Evolutionary conservation across 2,888 invertebrate species (phyloP).

Genomic region (Dimorphilus gyrociliatus): DNA sequence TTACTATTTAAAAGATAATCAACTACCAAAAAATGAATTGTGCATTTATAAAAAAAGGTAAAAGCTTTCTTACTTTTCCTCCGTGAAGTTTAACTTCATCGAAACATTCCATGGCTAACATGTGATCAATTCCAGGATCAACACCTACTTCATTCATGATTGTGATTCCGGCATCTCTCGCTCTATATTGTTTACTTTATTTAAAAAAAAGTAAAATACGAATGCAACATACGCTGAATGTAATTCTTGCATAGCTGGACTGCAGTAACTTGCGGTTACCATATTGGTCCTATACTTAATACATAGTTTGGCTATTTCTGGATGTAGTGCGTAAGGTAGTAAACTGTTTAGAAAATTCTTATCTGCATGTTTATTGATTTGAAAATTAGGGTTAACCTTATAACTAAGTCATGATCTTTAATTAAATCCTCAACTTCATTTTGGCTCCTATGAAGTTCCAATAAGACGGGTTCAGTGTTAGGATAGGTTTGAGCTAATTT

Average conservation of each 20-base stretch:
- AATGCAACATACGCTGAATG: constrained; percentile 49
- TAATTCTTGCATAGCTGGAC: constrained; percentile 60
- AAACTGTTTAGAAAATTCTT: constrained; percentile 47
- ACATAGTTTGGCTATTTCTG: constrained; percentile 64
- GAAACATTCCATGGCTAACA: constrained; percentile 88
- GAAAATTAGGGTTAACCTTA: constrained; percentile 26
- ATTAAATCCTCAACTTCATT: constrained; percentile 56
- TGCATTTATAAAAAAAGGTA: not conserved
- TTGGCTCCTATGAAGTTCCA: constrained; percentile 59
- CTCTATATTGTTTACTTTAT: constrained; percentile 43
- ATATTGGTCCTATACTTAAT: constrained; percentile 70
- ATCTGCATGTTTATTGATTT: not conserved
- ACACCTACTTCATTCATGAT: constrained; percentile 89
- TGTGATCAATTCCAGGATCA: constrained; percentile 96
- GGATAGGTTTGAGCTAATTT: constrained; percentile 54
- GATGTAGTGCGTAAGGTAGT: constrained; percentile 76
- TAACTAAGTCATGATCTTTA: constrained; percentile 43
- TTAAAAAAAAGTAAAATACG: not conserved
- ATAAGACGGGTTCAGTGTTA: constrained; percentile 54
- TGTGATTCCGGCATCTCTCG: constrained; percentile 71
- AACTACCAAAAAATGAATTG: not conserved
- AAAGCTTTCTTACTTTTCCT: constrained; percentile 48
- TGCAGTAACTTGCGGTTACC: constrained; percentile 89
- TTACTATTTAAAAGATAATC: no score
- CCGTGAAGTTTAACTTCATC: constrained; percentile 67